Evolutionary conservation across 2,888 invertebrate genomes (phyloP).

Genomic region (Watsonalla cultraria): DNA sequence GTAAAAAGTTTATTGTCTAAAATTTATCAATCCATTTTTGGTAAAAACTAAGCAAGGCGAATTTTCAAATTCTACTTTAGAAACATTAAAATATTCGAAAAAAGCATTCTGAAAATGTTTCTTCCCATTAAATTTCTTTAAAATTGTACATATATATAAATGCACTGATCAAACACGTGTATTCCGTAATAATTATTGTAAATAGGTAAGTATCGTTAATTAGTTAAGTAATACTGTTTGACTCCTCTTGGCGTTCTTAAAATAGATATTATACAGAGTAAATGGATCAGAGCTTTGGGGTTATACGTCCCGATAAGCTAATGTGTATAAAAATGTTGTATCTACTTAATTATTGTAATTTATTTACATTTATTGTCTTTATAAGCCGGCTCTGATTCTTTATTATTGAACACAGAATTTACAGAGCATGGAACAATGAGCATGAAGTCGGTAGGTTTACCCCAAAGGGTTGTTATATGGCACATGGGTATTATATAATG

Average conservation of each 20-base stretch:
- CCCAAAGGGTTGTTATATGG: conserved; percentile 59
- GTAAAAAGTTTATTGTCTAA: conserved; percentile 75
- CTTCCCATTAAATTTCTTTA: conserved; percentile 20
- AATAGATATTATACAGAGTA: conserved; percentile 15
- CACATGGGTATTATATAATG: conserved; percentile 59
- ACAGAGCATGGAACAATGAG: conserved; percentile 8
- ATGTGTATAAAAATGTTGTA: neutral
- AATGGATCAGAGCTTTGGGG: neutral
- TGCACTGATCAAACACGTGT: conserved; percentile 45
- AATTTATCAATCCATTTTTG: conserved; percentile 60
- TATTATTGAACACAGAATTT: conserved; percentile 1
- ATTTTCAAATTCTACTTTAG: conserved; percentile 38
- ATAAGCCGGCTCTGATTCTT: conserved; percentile 1
- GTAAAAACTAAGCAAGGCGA: conserved; percentile 37
- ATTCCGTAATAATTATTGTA: conserved; percentile 43
- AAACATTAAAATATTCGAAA: conserved; percentile 30
- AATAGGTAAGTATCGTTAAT: conserved; percentile 60
- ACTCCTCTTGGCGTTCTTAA: conserved; percentile 53
- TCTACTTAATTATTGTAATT: neutral
- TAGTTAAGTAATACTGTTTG: conserved; percentile 75
- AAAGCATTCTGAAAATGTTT: conserved; percentile 13
- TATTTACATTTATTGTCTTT: conserved; percentile 3
- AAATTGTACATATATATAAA: conserved; percentile 35
- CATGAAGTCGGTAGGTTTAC: conserved; percentile 52
- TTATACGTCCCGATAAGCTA: neutral